Conservation (phyloP, 2,888 invertebrate genomes). For the Macrophya annulata region DNA sequence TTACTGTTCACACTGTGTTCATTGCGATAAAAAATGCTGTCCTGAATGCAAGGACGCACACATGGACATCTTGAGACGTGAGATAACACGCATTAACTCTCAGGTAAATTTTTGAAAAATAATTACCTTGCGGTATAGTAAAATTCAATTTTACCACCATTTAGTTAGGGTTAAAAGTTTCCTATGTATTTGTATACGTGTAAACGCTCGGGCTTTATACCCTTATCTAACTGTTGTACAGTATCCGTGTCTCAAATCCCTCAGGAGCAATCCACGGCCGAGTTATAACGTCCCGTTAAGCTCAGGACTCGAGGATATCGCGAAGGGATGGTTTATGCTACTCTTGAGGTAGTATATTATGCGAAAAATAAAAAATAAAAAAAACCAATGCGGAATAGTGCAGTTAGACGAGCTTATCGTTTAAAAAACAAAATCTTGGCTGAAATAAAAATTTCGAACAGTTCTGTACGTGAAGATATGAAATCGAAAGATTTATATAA, state of each 20-base stretch:
- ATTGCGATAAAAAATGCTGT: slow-evolving; percentile 99
- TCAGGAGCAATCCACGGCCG: background rate
- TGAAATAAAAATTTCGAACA: too few relatives aligned
- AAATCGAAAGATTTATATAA: too few relatives aligned
- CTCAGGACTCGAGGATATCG: slow-evolving; percentile 18
- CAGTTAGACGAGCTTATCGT: background rate
- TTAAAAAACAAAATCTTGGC: background rate
- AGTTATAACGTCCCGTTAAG: slow-evolving; percentile 36
- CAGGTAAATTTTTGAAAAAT: slow-evolving; percentile 81
- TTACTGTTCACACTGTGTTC: slow-evolving; percentile 93
- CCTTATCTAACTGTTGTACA: slow-evolving; percentile 2
- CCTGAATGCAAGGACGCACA: slow-evolving; percentile 98
- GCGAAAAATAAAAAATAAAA: background rate
- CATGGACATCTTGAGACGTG: slow-evolving; percentile 96
- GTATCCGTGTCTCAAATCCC: slow-evolving; percentile 18
- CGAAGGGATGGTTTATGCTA: background rate
- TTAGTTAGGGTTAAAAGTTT: background rate
- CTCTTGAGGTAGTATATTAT: slow-evolving; percentile 1
- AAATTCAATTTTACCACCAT: background rate
- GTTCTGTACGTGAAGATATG: too few relatives aligned
- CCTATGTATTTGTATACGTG: background rate
- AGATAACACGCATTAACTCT: slow-evolving; percentile 93
- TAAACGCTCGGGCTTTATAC: background rate
- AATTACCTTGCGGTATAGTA: slow-evolving; percentile 58
- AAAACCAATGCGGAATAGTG: background rate